Evolutionary conservation across 1,140 invertebrate species (phyloP), one percentile per base, ranked within the genome.

Genomic region (Palaemon carinicauda): DNA sequence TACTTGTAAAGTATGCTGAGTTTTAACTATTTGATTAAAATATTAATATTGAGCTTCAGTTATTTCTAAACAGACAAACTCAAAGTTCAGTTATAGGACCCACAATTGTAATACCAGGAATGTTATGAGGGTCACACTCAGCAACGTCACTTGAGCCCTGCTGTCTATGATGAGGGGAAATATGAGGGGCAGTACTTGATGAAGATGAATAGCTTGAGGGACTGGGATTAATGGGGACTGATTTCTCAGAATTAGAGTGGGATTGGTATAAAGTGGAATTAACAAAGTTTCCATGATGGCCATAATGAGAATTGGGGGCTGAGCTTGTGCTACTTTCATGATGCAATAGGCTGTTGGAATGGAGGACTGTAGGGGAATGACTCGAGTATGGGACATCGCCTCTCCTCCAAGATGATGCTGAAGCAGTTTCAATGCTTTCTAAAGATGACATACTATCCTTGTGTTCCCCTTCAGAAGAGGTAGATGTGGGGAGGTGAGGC

Each of bases 41-140:
- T 15, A 60, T 14, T 14, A 1, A 77, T 12, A 50, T 27, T 14
- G 19, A 14, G 52, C n/a, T 50, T 27, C 31, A 21, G 5, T 33
- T 31, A 41, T 15, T 41, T 27, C 54, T 27, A 29, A 31, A 24
- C 51, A 12, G 41, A 24, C 51, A 12, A 41, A 19, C 41, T 86
- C 84, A 86, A 14, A 86, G 84, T 41, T 86, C 84, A 21, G 84
- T 86, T 21, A 86, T 86, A 12, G 84, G 84, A 12, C 84, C 84
- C 21, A 86, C 84, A 41, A 86, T 80, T 24, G 84, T 86, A 17
- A 86, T 77, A 24, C 84, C 84, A 1, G 77, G 52, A 33, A 86
- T 71, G 65, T 86, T 31, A 31, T 53, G 69, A 7, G 84, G 41
- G 21, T 80, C 84, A 19, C 80, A 17, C 27, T 82, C 80, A 9